phyloP scores from a whole-genome alignment of 2,113 vertebrate species.

The Colistium nudipinnis region DNA sequence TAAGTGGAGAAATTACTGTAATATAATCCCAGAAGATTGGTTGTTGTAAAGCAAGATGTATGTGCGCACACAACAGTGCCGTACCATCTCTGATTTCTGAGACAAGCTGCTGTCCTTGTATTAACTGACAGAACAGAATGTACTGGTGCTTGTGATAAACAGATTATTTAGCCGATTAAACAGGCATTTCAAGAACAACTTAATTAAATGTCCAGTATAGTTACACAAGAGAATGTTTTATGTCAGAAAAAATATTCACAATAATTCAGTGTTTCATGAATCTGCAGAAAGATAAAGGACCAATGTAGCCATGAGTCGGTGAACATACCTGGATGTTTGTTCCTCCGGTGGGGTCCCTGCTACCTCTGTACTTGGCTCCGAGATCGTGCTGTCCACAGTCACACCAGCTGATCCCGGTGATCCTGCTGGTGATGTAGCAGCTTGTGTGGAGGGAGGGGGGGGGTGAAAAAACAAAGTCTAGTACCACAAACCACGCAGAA shows the following conservation, averaged over 20 bases:
- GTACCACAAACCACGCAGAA: conserved; percentile 20
- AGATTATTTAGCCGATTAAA: conserved; percentile 15
- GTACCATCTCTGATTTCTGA: conserved; percentile 2
- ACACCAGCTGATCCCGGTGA: conserved; percentile 75
- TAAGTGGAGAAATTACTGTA: background rate
- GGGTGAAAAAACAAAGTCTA: no score
- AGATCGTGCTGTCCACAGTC: conserved; percentile 71
- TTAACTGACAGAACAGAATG: background rate
- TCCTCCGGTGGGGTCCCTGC: conserved; percentile 79
- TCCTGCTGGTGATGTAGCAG: conserved; percentile 76
- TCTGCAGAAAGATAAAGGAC: no score
- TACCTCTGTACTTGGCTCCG: conserved; percentile 77
- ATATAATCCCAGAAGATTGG: background rate
- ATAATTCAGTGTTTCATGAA: no score
- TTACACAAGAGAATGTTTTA: background rate
- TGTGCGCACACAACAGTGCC: background rate
- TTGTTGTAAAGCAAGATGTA: background rate
- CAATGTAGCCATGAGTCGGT: no score
- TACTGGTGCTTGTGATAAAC: conserved; percentile 10
- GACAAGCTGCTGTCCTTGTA: background rate
- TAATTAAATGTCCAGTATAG: background rate
- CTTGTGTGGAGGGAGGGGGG: conserved; percentile 55
- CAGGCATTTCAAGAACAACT: background rate
- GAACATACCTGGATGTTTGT: conserved; percentile 80
- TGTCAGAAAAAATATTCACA: no score